Percentiles rank a stretch among this genome's conserved stretches.
phyloP scores from a whole-genome alignment of 2,888 invertebrate species.

The Archips xylosteana region DNA sequence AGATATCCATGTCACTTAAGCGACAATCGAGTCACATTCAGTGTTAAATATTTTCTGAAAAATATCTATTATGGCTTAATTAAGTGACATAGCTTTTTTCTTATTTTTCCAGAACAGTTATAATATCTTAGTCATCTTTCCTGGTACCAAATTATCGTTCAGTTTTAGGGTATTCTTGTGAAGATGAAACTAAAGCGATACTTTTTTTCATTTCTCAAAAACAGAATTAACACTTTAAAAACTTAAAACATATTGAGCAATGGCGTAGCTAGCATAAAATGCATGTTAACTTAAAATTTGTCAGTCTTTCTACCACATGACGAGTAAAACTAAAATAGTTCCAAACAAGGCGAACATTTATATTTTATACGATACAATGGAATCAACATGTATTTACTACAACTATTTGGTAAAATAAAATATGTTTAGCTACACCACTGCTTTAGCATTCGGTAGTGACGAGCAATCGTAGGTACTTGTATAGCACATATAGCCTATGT shows the following conservation, averaged over 20 bases:
- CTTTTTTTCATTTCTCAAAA: neutral
- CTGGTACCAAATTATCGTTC: too few relatives aligned
- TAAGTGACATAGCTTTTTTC: too few relatives aligned
- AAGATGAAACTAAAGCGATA: neutral
- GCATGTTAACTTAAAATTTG: neutral
- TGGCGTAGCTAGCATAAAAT: conserved; percentile 18
- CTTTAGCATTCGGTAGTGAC: conserved; percentile 51
- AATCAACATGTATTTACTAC: neutral
- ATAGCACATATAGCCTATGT: conserved; percentile 56
- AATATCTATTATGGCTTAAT: too few relatives aligned
- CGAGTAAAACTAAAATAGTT: too few relatives aligned
- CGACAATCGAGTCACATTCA: too few relatives aligned
- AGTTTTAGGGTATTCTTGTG: too few relatives aligned
- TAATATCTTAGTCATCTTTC: too few relatives aligned
- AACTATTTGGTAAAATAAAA: neutral
- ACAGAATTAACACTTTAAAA: neutral
- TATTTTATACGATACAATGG: too few relatives aligned
- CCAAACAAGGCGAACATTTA: too few relatives aligned
- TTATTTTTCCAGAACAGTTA: too few relatives aligned
- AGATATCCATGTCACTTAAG: too few relatives aligned
- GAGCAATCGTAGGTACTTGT: conserved; percentile 62
- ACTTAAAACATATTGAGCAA: neutral
- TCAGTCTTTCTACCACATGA: neutral
- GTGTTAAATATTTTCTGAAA: too few relatives aligned
- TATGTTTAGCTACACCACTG: neutral